Conservation (phyloP, 2,113 vertebrate genomes). For the Coturnix japonica region DNA sequence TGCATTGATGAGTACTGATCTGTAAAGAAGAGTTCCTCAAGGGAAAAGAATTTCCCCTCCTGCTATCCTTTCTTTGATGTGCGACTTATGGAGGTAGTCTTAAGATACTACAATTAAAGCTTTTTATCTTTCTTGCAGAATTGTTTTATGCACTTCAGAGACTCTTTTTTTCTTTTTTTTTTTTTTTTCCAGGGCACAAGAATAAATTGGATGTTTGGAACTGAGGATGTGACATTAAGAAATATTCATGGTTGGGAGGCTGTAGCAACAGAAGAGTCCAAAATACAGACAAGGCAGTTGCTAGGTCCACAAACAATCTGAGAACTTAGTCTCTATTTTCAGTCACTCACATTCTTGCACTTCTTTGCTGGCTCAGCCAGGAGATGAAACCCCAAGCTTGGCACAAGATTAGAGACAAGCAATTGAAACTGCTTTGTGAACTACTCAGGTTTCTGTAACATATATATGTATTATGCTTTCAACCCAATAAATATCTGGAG, state of each 20-base stretch:
- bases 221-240: background rate
- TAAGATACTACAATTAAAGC: background rate
- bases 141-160: background rate
- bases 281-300: background rate
- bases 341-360: background rate
- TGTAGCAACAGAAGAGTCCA: background rate
- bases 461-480: background rate
- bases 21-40: background rate
- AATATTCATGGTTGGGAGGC: background rate
- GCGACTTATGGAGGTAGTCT: background rate
- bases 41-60: background rate
- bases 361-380: background rate
- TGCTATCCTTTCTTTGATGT: background rate
- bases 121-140: background rate
- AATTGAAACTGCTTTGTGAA: background rate
- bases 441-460: background rate
- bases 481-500: background rate
- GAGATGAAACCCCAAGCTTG: accelerated
- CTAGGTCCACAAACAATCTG: background rate
- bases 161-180: background rate
- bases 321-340: background rate
- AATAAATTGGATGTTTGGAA: background rate
- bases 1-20: background rate
- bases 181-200: background rate
- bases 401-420: background rate